Evolutionary conservation across 2,888 invertebrate genomes (phyloP), one percentile per base, ranked within the genome.

Genomic region (Tinea trinotella): DNA sequence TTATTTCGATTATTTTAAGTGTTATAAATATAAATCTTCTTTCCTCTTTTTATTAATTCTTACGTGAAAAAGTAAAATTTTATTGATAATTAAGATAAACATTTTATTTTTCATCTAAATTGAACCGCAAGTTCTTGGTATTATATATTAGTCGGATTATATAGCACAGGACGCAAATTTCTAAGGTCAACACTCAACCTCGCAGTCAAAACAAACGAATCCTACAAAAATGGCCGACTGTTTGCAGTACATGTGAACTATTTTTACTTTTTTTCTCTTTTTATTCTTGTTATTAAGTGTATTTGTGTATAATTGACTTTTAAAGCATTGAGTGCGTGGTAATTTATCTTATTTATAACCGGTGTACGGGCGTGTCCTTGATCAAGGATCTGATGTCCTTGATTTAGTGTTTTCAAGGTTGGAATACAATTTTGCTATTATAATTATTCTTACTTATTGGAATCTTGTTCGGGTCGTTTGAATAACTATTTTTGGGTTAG

Each of bases 191-290:
- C n/a, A n/a, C n/a, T n/a, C n/a, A n/a, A 79, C 72, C 69, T 71
- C 63, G 74, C 84, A 80, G 84, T 84, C 85, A 84, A 77, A 86
- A 87, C 86, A 86, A 78, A 83, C 80, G 79, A 77, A 76, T 67
- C 61, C 66, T 50, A 70, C 74, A 78, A 84, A 85, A 72, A 86
- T 86, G 86, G 85, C 86, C 70, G 76, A 68, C 70, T 60, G 67
- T 63, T 70, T 75, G 71, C 67, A 68, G 40, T 13, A 13, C 40
- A 13, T 40, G 7, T n/a, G 40, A 7, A 13, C 13, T 40, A 13
- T 40, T 40, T 7, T 40, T 13, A 3, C 40, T 40, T 40, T 70
- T 71, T 67, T 61, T 62, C 64, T 63, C 67, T 62, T 64, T 63
- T 67, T 63, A 58, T 58, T 57, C n/a, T 40, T 40, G 13, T 40